Percentiles rank a stretch among this genome's conserved stretches.
phyloP scores from a whole-genome alignment of 2,797 vertebrate genomes.

The Poecile montanus region DNA sequence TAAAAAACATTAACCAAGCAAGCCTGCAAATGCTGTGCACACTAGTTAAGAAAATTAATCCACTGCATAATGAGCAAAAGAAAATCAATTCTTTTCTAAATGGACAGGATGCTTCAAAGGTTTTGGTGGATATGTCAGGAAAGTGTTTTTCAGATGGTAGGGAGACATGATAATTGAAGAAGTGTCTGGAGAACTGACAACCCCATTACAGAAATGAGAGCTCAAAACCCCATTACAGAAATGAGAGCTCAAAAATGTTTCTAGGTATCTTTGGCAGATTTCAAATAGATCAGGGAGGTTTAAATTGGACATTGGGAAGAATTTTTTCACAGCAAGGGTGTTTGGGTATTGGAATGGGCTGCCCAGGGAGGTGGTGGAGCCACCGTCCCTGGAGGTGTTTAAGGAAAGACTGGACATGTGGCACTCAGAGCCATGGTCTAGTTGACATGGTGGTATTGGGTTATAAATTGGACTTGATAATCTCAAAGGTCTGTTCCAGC shows the following conservation, averaged over 20 bases:
- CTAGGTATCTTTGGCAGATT: not conserved
- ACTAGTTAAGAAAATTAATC: not conserved
- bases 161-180: not conserved
- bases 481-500: not conserved
- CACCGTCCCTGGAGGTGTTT: not conserved
- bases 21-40: not conserved
- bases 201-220: not conserved
- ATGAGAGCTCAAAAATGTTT: not conserved
- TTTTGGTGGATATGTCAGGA: not conserved
- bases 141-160: not conserved
- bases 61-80: not conserved
- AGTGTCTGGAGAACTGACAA: not conserved
- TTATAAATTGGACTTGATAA: not conserved
- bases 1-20: not conserved
- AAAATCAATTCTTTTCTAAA: not conserved
- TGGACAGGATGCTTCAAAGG: not conserved
- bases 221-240: not conserved
- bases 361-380: not conserved
- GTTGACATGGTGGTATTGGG: not conserved
- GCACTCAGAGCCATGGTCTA: not conserved
- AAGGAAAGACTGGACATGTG: not conserved
- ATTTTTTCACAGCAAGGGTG: not conserved
- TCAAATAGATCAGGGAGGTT: not conserved
- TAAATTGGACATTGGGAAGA: not conserved
- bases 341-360: not conserved